phyloP scores from a whole-genome alignment of 1,140 invertebrate genomes.

The Ceratosolen fusciceps region DNA sequence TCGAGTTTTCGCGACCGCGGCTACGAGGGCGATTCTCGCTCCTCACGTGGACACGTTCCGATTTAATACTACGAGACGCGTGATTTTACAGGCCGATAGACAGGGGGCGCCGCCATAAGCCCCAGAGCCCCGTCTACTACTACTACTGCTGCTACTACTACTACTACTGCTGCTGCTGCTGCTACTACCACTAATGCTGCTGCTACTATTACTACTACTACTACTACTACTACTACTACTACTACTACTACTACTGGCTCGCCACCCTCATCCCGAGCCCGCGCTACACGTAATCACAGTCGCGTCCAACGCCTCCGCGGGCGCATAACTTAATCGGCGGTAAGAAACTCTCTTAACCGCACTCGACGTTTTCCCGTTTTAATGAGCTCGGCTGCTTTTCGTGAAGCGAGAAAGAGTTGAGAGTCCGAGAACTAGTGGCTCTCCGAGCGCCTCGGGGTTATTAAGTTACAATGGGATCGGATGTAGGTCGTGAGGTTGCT shows the following conservation, averaged over 20 bases:
- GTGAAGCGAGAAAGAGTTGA: background rate
- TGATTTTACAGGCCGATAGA: background rate
- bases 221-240: too few relatives aligned
- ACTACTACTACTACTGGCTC: too few relatives aligned
- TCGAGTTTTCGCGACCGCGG: background rate
- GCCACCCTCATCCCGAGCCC: background rate
- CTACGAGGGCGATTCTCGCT: background rate
- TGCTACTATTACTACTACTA: too few relatives aligned
- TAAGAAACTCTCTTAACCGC: background rate
- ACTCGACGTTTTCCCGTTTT: background rate
- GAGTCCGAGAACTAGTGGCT: background rate
- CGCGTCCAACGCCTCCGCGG: background rate
- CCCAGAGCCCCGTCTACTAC: too few relatives aligned
- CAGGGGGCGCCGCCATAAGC: background rate
- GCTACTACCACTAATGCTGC: too few relatives aligned
- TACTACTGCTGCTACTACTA: too few relatives aligned
- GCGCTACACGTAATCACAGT: background rate
- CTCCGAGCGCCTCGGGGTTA: background rate
- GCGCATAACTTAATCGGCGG: background rate
- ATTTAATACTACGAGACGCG: slow-evolving; percentile 8
- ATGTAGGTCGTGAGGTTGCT: background rate
- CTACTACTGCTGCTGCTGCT: too few relatives aligned
- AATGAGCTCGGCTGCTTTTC: background rate
- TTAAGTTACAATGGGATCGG: background rate
- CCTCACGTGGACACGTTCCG: background rate